These are phyloP conservation scores for Branchellion lobata DNA, from an alignment of 2,888 invertebrate genomes.

Conservation along the genomic window DNA sequence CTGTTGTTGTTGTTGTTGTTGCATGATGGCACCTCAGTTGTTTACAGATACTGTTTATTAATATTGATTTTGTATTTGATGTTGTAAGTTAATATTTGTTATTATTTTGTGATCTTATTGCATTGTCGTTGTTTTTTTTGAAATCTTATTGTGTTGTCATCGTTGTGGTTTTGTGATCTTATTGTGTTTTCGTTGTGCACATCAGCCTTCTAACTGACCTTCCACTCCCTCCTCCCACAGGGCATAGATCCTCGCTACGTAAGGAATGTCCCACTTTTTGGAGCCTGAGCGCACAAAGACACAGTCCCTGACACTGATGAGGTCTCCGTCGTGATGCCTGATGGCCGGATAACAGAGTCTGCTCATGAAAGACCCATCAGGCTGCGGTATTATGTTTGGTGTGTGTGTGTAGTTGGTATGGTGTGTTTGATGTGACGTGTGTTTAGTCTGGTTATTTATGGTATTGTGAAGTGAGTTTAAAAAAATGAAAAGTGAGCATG, in stretches of 20 bases:
- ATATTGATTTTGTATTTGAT: no score
- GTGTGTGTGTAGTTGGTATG: no score
- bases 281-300: slow-evolving; percentile 83
- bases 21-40: no score
- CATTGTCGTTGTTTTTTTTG: no score
- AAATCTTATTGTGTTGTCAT: no score
- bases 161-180: no score
- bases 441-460: background rate
- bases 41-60: no score
- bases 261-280: slow-evolving; percentile 82
- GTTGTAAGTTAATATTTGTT: no score
- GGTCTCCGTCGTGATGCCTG: slow-evolving; percentile 80
- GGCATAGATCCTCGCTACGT: slow-evolving; percentile 88
- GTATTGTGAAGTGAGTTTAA: background rate
- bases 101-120: no score
- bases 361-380: slow-evolving; percentile 67
- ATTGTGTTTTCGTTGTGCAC: no score
- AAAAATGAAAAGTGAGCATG: no score
- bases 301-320: slow-evolving; percentile 83
- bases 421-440: background rate
- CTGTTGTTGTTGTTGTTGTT: no score
- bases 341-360: slow-evolving; percentile 86
- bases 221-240: slow-evolving; percentile 73
- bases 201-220: slow-evolving; percentile 35
- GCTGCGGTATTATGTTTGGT: slow-evolving; percentile 16